Conservation (phyloP, 1,140 invertebrate genomes). For the Palaemon carinicauda region DNA sequence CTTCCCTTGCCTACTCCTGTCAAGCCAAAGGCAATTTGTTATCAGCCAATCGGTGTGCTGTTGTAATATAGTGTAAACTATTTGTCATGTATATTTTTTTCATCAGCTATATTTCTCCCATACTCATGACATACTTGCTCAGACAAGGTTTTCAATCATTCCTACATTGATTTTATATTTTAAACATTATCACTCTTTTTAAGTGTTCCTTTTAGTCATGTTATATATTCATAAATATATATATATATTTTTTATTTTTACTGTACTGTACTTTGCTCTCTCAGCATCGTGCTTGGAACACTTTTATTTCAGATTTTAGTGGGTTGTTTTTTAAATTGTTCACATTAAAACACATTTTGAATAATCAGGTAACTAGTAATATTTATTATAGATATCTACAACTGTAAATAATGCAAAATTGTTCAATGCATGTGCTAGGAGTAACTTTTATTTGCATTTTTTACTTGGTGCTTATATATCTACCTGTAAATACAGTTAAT, state of each 20-base stretch:
- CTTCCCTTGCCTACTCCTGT: slow-evolving; percentile 30
- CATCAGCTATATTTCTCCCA: background rate
- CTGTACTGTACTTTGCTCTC: too few relatives aligned
- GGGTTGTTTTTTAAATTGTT: background rate
- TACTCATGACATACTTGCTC: slow-evolving; percentile 37
- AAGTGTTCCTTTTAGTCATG: slow-evolving; percentile 47
- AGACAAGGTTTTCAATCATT: slow-evolving; percentile 38
- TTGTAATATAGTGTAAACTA: slow-evolving; percentile 7
- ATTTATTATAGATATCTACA: too few relatives aligned
- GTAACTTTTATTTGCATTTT: too few relatives aligned
- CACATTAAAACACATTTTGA: background rate
- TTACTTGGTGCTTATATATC: too few relatives aligned
- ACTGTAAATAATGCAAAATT: too few relatives aligned
- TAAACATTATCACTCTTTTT: slow-evolving; percentile 11
- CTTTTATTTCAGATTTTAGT: background rate
- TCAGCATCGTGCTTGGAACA: slow-evolving; percentile 24
- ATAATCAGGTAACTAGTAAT: background rate
- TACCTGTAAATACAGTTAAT: too few relatives aligned
- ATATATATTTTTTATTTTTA: slow-evolving; percentile 18
- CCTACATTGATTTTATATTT: slow-evolving; percentile 42
- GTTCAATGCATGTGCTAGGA: too few relatives aligned
- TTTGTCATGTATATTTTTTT: slow-evolving; percentile 19
- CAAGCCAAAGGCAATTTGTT: slow-evolving; percentile 48
- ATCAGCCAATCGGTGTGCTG: slow-evolving; percentile 23
- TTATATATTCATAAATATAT: slow-evolving; percentile 25